These are phyloP conservation scores for Galagoides demidoff DNA, from an alignment of 2,797 vertebrate genomes.

Conservation along the genomic window DNA sequence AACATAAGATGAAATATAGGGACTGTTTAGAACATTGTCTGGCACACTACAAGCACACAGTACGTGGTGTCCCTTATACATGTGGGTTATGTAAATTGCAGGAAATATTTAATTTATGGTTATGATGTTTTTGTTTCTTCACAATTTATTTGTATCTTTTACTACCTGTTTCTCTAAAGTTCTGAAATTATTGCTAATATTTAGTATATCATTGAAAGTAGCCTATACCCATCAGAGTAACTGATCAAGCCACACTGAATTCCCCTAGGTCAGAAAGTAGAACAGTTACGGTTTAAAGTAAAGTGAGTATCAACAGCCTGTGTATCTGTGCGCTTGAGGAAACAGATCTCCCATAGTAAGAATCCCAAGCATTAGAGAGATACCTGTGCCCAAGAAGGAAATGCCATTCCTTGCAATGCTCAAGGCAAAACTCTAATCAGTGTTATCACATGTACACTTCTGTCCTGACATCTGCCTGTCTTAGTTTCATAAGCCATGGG, in stretches of 20 bases:
- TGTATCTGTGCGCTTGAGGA: not conserved
- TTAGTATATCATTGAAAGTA: slow-evolving; percentile 15
- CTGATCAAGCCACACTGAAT: not conserved
- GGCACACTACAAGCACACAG: not conserved
- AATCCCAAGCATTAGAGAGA: not conserved
- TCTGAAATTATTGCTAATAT: not conserved
- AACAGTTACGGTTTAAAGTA: not conserved
- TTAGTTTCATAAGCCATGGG: slow-evolving; percentile 57
- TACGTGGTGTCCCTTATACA: not conserved
- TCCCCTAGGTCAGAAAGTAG: not conserved
- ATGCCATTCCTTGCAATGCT: not conserved
- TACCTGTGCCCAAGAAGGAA: not conserved
- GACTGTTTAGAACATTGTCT: not conserved
- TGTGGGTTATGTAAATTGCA: not conserved
- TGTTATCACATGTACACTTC: not conserved
- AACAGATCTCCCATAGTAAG: not conserved
- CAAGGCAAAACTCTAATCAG: not conserved
- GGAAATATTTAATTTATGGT: not conserved
- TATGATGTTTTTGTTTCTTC: not conserved
- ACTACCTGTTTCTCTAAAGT: not conserved
- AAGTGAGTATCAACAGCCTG: not conserved
- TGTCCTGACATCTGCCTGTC: slow-evolving; percentile 54
- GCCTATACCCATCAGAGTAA: not conserved
- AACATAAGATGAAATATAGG: not conserved
- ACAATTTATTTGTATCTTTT: not conserved